Base-by-base conservation (phyloP, 2,797 vertebrate species). In the Mycteria americana region DNA sequence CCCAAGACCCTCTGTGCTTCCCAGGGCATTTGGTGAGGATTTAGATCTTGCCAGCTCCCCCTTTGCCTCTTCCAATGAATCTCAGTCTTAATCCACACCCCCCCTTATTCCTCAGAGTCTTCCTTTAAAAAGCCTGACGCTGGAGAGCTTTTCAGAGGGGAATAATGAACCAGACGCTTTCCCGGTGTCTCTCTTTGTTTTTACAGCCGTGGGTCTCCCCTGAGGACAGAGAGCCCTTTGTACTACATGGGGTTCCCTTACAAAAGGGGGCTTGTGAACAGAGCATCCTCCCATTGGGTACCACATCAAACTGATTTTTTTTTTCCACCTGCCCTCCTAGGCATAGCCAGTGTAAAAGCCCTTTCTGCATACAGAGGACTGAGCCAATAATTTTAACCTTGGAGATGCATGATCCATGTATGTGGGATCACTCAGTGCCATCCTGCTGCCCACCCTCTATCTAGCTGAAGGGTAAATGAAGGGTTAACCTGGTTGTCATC, bases 111-210 rank as follows among this genome's bases (percentile, higher is more conserved):
- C 78, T 84, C 84, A 59, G 76, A 94, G 54, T 89, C 78, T 95
- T 94, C 85, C 81, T 94, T 96, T 69, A 93, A 91, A 94, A 92
- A 77, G 89, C 84, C 77, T 94, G 85, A 45, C 3, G 21, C 94
- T 89, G 79, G 69, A 93, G 94, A 92, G 93, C 93, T 96, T 97
- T 97, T 96, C 93, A 97, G 69, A 92, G 39, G 51, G 72, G 39
- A 94, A 95, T 93, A 97, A 96, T 95, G 85, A 95, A 81, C 93
- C 93, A 96, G 93, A 95, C 89, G 93, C 89, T 97, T 95, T 97
- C 93, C 96, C 35, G 92, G 93, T 97, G 92, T 96, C 88, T 95
- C 30, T 95, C 90, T 96, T 96, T 96, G 90, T 95, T 95, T 93
- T 97, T 95, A 45, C 59, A 93, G 85, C 67, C 45, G 18, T 94